Evolutionary conservation across 2,888 invertebrate species (phyloP).

Genomic region (Noctua comes): DNA sequence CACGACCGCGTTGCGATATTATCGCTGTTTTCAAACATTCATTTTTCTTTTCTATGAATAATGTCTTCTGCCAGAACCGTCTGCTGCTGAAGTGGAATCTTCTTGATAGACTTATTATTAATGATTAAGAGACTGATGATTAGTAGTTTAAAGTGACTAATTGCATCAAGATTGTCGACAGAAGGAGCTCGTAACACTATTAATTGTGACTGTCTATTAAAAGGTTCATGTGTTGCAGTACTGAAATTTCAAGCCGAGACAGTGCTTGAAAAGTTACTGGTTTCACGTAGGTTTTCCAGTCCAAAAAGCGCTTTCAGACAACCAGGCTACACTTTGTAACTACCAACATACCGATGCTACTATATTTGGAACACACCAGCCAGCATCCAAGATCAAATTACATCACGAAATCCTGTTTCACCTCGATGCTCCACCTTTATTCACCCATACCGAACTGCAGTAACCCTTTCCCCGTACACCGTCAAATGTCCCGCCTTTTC

Average conservation of each 20-base stretch:
- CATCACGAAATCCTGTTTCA: slow-evolving; percentile 35
- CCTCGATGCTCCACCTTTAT: slow-evolving; percentile 6
- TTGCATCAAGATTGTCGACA: not conserved
- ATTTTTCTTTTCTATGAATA: slow-evolving; percentile 41
- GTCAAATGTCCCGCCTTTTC: slow-evolving; percentile 51
- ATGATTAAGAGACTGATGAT: slow-evolving; percentile 12
- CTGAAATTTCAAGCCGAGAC: not conserved
- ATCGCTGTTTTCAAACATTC: slow-evolving; percentile 49
- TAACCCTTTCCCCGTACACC: slow-evolving; percentile 40
- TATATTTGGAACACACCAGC: not conserved
- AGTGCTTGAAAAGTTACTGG: not conserved
- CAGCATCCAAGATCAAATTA: slow-evolving; percentile 17
- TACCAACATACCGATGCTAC: not conserved
- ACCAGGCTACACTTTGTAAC: not conserved
- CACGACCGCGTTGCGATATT: slow-evolving; percentile 49
- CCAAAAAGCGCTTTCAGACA: not conserved
- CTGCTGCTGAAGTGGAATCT: slow-evolving; percentile 13
- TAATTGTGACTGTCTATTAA: not conserved
- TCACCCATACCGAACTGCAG: slow-evolving; percentile 28
- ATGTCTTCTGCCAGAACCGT: slow-evolving; percentile 21
- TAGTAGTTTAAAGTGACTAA: not conserved
- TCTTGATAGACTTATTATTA: slow-evolving; percentile 15
- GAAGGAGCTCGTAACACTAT: not conserved
- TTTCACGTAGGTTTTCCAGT: not conserved
- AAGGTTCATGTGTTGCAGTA: not conserved